Conservation (phyloP, 1,140 invertebrate species). For the Copidosoma floridanum region DNA sequence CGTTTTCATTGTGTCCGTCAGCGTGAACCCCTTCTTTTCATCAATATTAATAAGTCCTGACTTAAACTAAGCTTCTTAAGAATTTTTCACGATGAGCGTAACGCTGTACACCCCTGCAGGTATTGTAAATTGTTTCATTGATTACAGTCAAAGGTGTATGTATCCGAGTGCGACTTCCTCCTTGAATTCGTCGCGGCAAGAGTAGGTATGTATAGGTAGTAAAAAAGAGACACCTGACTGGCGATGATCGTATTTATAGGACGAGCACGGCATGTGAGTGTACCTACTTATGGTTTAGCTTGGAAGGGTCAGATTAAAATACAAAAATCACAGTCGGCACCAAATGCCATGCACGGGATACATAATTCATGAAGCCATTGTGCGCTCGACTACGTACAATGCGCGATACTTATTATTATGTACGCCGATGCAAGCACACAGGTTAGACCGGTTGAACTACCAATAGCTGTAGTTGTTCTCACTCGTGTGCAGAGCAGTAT, state of each 20-base stretch:
- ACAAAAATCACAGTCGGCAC: no score
- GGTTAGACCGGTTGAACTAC: no score
- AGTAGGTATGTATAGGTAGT: no score
- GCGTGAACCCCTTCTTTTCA: neutral
- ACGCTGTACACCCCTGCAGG: no score
- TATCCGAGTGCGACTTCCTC: conserved; percentile 10
- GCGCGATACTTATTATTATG: no score
- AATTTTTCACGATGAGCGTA: conserved; percentile 18
- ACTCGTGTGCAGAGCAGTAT: conserved; percentile 31
- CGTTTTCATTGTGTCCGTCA: neutral
- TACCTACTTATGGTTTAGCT: no score
- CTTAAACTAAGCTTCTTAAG: conserved; percentile 5
- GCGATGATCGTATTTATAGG: no score
- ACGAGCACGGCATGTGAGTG: no score
- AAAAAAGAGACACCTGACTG: no score
- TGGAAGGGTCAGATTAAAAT: no score
- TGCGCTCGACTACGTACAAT: conserved; percentile 49
- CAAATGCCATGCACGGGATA: conserved; percentile 47
- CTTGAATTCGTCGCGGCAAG: conserved; percentile 1
- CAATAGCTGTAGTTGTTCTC: no score
- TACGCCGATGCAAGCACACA: neutral
- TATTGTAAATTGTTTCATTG: conserved; percentile 15
- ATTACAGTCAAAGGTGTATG: no score
- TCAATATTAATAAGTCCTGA: conserved; percentile 15
- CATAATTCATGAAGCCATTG: conserved; percentile 50